Percentiles rank a stretch among this genome's conserved stretches.
phyloP scores from a whole-genome alignment of 1,140 invertebrate genomes.

The Goniozus legneri region DNA sequence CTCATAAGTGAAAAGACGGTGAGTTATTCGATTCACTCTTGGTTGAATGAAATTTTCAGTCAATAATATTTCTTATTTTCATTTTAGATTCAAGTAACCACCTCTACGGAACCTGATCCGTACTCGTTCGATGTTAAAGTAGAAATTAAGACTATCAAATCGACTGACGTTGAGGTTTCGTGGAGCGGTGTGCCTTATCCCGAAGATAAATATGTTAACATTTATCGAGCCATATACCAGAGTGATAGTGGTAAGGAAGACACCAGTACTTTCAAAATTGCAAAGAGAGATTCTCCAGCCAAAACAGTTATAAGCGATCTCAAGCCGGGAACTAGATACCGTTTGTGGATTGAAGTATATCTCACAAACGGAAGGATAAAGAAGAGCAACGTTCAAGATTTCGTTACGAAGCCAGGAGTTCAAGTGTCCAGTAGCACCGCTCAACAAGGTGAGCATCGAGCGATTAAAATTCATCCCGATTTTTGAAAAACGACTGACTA shows the following conservation, averaged over 20 bases:
- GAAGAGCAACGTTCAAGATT: constrained; percentile 83
- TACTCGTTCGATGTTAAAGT: constrained; percentile 79
- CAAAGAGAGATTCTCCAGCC: constrained; percentile 73
- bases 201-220: constrained; percentile 86
- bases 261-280: constrained; percentile 78
- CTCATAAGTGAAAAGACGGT: constrained; percentile 67
- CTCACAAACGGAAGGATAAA: constrained; percentile 85
- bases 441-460: constrained; percentile 50
- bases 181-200: constrained; percentile 83
- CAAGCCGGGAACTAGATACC: constrained; percentile 78
- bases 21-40: constrained; percentile 42
- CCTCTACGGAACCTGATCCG: constrained; percentile 59
- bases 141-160: constrained; percentile 70
- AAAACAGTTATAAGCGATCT: constrained; percentile 68
- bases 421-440: constrained; percentile 55
- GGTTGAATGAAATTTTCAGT: neutral
- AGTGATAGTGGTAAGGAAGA: constrained; percentile 72
- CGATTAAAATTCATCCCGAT: neutral
- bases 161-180: constrained; percentile 70
- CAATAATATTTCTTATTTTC: neutral
- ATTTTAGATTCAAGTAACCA: constrained; percentile 42
- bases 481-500: neutral
- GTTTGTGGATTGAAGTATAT: constrained; percentile 83
- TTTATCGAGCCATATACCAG: constrained; percentile 82
- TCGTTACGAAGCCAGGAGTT: constrained; percentile 75